Evolutionary conservation across 1,140 invertebrate species (phyloP), one percentile per base, ranked within the genome.

Genomic region (Drosophila grimshawi): DNA sequence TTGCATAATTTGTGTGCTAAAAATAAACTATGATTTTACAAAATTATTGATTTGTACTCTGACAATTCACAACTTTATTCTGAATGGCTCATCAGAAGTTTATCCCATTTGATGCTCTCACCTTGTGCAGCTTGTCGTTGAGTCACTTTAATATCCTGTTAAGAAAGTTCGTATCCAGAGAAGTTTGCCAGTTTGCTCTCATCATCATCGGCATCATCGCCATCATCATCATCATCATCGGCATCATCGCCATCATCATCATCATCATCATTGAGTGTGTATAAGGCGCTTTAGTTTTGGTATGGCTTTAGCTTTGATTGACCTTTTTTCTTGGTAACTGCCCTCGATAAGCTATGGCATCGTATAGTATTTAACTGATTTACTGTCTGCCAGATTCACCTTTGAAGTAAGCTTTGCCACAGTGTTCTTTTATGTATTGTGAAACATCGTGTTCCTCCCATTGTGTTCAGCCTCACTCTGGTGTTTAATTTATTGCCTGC

Each of bases 401-500:
- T 86, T 88, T 86, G 83, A 86, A 70, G 82, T 88, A 37, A 48
- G 79, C 57, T 73, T 70, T 76, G 10, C 55, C 27, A 32, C 27
- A 46, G 43, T 45, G 61, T 52, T 39, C 49, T 35, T 60, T 49
- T 10, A 60, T 45, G 55, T 49, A 33, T 55, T 56, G 33, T 39
- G 10, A 63, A 27, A 30, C 29, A 10, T 11, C n/a, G 39, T 19
- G 30, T 32, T 33, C 29, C 49, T 32, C 10, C 49, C 56, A 72
- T 57, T 43, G 59, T 72, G 53, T 57, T 48, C 66, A 67, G 63
- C 56, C 56, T 72, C 43, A 69, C 65, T 62, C 45, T 64, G 45
- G 74, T 51, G 57, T 52, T 70, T 66, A 86, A 79, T 79, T 81
- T 86, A 86, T 86, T 79, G 79, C 71, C 74, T 88, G 76, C 76